A percentile compares a stretch with the other conserved stretches of the same genome.
These are phyloP conservation scores for Latrodectus elegans DNA, from an alignment of 2,888 invertebrate genomes.

Conservation along the genomic window DNA sequence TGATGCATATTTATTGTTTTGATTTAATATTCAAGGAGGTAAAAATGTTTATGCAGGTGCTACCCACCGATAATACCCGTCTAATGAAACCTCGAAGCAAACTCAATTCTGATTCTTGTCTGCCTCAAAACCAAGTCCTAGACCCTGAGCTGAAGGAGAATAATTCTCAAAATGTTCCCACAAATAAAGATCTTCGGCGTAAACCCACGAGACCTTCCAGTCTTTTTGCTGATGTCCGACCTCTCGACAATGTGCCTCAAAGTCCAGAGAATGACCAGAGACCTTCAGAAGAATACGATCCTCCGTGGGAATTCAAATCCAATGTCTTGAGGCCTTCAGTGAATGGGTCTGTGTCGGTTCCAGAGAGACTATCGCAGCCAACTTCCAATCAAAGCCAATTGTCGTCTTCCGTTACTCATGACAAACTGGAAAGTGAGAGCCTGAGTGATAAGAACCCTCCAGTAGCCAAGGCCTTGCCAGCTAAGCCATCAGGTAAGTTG, in stretches of 20 bases:
- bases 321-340: conserved; percentile 48
- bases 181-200: conserved; percentile 1
- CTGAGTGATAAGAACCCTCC: conserved; percentile 43
- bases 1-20: too few relatives aligned
- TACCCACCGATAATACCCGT: conserved; percentile 57
- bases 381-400: conserved; percentile 47
- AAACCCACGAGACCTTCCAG: conserved; percentile 47
- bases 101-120: conserved; percentile 32
- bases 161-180: conserved; percentile 11
- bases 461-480: conserved; percentile 37
- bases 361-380: conserved; percentile 54
- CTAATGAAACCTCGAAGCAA: conserved; percentile 43
- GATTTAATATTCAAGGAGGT: too few relatives aligned
- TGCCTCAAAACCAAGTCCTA: conserved; percentile 21
- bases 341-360: conserved; percentile 62
- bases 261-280: conserved; percentile 67
- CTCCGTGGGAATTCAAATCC: conserved; percentile 68
- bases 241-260: conserved; percentile 62
- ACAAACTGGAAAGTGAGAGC: conserved; percentile 48
- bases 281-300: conserved; percentile 69
- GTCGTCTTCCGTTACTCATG: conserved; percentile 56
- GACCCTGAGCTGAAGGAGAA: conserved; percentile 63
- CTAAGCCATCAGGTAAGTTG: conserved; percentile 40
- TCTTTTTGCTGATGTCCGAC: conserved; percentile 46
- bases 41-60: conserved; percentile 33